phyloP scores from a whole-genome alignment of 2,888 invertebrate species.

The Ophion ventricosus region DNA sequence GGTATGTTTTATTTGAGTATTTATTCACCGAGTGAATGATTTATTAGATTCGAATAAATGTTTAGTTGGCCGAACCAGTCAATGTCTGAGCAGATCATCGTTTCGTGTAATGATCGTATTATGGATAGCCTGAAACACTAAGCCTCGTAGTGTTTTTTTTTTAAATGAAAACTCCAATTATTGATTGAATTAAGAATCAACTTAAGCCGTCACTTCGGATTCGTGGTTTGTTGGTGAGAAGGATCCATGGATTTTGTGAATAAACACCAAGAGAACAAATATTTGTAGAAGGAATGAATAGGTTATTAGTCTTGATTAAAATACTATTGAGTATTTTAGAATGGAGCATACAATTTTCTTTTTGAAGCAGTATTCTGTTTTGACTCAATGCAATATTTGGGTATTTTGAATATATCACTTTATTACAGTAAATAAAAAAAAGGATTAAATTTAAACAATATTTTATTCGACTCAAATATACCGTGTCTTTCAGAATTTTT shows the following conservation, averaged over 20 bases:
- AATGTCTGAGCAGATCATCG: too few relatives aligned
- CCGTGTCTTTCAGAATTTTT: neutral
- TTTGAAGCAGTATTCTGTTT: neutral
- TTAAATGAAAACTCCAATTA: neutral
- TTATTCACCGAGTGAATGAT: neutral
- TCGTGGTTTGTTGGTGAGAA: neutral
- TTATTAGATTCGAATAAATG: neutral
- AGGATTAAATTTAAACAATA: too few relatives aligned
- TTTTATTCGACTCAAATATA: too few relatives aligned
- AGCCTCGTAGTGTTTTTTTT: neutral
- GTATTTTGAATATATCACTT: too few relatives aligned
- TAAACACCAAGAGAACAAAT: neutral
- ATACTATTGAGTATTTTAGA: neutral
- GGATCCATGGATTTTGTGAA: neutral
- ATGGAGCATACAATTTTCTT: neutral
- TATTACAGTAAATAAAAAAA: too few relatives aligned
- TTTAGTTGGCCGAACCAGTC: too few relatives aligned
- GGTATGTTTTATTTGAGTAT: neutral
- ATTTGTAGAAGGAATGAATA: neutral
- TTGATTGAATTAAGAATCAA: neutral
- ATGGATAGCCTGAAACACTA: neutral
- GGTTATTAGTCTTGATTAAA: neutral
- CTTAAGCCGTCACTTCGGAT: neutral
- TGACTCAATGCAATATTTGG: too few relatives aligned
- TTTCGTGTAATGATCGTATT: neutral